Percentiles rank a stretch among this genome's conserved stretches.
Evolutionary conservation across 2,113 vertebrate genomes (phyloP).

Genomic region (Salvelinus alpinus): DNA sequence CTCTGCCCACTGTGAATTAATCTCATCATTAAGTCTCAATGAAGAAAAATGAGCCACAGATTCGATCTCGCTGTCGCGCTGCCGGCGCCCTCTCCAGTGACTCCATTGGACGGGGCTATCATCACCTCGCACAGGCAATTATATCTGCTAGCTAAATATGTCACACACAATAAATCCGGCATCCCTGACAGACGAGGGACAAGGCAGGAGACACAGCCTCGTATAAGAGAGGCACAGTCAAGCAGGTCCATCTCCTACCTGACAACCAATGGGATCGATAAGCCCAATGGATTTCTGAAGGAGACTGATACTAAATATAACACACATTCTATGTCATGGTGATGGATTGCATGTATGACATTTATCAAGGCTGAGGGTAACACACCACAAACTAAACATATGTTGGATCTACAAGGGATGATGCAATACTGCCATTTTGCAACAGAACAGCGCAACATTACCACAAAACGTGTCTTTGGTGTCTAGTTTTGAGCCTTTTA

Average conservation of each 20-base stretch:
- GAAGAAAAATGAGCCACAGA: constrained; percentile 55
- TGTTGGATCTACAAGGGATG: constrained; percentile 6
- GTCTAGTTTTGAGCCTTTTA: too few species aligned
- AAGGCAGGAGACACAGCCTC: constrained; percentile 38
- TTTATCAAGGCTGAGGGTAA: not conserved
- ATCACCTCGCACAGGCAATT: constrained; percentile 62
- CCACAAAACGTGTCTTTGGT: too few species aligned
- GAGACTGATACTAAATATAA: not conserved
- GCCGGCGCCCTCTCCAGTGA: constrained; percentile 56
- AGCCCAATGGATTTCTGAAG: constrained; percentile 11
- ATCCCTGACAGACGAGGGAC: constrained; percentile 58
- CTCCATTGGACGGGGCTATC: constrained; percentile 61
- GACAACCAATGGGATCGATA: constrained; percentile 31
- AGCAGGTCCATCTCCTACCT: constrained; percentile 34
- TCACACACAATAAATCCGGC: constrained; percentile 69
- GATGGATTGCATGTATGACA: constrained; percentile 10
- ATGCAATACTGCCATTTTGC: not conserved
- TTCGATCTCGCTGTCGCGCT: constrained; percentile 58
- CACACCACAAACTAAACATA: not conserved
- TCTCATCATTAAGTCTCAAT: constrained; percentile 62
- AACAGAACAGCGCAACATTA: not conserved
- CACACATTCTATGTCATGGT: constrained; percentile 11
- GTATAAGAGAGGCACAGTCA: constrained; percentile 22
- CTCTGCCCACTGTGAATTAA: constrained; percentile 48
- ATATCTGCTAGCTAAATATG: constrained; percentile 72